phyloP scores from a whole-genome alignment of 1,140 invertebrate species.

The Bombus huntii region DNA sequence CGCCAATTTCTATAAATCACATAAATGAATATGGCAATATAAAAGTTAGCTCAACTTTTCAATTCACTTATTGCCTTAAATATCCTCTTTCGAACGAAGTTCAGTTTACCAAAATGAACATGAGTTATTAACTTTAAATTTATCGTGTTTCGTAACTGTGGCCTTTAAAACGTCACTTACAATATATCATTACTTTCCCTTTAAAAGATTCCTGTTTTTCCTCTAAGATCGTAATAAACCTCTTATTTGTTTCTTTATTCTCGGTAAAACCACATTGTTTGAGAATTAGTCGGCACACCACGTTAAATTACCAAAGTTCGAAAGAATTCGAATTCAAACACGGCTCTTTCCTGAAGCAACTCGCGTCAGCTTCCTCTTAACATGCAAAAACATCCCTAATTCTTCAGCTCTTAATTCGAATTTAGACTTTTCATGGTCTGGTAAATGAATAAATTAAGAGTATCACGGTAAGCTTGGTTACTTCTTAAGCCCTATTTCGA shows the following conservation, averaged over 20 bases:
- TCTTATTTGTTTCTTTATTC: not conserved
- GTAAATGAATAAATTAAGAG: constrained; percentile 25
- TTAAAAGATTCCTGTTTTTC: no score
- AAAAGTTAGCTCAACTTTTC: no score
- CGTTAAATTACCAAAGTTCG: constrained; percentile 12
- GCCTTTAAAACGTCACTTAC: not conserved
- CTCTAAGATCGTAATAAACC: not conserved
- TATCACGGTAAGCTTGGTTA: not conserved
- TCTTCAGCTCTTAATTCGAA: constrained; percentile 14
- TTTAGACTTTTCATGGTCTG: not conserved
- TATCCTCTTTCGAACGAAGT: no score
- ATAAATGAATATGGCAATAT: no score
- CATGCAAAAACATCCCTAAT: constrained; percentile 9
- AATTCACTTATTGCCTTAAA: no score
- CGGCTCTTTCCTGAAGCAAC: not conserved
- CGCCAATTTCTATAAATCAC: no score
- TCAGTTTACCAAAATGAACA: no score
- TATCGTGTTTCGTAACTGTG: no score
- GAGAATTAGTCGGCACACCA: constrained; percentile 4
- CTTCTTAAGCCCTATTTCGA: not conserved
- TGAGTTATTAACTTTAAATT: no score
- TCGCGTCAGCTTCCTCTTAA: not conserved
- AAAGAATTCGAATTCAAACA: constrained; percentile 13
- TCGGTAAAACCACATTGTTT: not conserved
- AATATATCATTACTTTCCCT: not conserved